phyloP scores from a whole-genome alignment of 2,113 vertebrate genomes.

The Pyrgilauda ruficollis region DNA sequence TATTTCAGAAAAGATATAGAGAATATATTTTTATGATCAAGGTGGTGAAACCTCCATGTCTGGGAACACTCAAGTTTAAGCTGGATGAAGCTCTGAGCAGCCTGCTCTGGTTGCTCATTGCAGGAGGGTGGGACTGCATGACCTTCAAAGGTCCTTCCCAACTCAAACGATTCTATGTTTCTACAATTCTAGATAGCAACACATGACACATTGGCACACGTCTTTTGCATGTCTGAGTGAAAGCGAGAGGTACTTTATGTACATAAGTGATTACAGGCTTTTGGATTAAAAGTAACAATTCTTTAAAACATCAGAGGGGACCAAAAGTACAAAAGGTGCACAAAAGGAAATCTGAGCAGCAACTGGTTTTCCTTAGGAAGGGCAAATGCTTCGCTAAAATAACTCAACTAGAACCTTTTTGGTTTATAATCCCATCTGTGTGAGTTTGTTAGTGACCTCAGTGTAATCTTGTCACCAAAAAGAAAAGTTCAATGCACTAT shows the following conservation, averaged over 20 bases:
- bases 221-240: not conserved
- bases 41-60: not conserved
- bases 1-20: not conserved
- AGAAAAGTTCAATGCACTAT: not conserved
- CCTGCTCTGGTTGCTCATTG: not conserved
- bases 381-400: not conserved
- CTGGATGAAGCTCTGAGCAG: not conserved
- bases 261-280: not conserved
- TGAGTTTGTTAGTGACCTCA: not conserved
- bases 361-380: not conserved
- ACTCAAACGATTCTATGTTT: not conserved
- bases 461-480: not conserved
- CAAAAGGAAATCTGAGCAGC: not conserved
- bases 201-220: rapidly evolving
- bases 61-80: not conserved
- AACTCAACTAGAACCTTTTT: not conserved
- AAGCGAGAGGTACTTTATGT: not conserved
- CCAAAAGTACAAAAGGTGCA: not conserved
- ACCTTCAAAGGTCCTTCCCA: not conserved
- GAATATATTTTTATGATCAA: rapidly evolving
- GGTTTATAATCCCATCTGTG: not conserved
- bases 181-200: not conserved
- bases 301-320: not conserved
- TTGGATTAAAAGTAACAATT: not conserved
- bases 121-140: not conserved